phyloP scores from a whole-genome alignment of 92 coral and sea anemone genomes.

The Chrysogorgia sp. region DNA sequence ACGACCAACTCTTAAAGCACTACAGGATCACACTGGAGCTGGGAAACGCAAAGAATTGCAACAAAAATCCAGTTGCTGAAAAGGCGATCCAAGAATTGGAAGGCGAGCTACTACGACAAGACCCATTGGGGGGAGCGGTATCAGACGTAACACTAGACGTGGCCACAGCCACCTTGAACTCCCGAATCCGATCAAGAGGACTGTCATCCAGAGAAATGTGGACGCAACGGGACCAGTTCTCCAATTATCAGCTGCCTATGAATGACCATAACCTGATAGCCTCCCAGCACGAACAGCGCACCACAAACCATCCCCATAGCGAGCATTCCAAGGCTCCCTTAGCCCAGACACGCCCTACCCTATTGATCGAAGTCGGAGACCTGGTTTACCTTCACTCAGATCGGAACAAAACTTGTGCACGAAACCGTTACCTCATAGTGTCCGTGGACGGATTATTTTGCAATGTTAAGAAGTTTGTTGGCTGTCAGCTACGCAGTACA shows the following conservation, averaged over 20 bases:
- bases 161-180: conserved; percentile 62
- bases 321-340: conserved; percentile 58
- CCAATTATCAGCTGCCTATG: conserved; percentile 46
- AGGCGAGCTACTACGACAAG: conserved; percentile 32
- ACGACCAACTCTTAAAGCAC: conserved; percentile 11
- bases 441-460: background rate
- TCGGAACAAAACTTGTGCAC: conserved; percentile 55
- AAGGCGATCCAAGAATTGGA: conserved; percentile 36
- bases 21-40: conserved; percentile 52
- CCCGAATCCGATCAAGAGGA: conserved; percentile 53
- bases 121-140: conserved; percentile 56
- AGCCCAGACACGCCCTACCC: background rate
- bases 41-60: conserved; percentile 62
- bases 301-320: conserved; percentile 63
- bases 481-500: conserved; percentile 9
- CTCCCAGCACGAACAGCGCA: conserved; percentile 51
- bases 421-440: conserved; percentile 25
- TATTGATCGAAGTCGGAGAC: conserved; percentile 23
- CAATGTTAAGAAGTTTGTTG: conserved; percentile 17
- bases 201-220: conserved; percentile 68
- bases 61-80: conserved; percentile 58
- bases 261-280: conserved; percentile 25
- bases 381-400: conserved; percentile 50
- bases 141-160: conserved; percentile 50
- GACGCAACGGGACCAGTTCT: conserved; percentile 65